Evolutionary conservation across 2,888 invertebrate genomes (phyloP), one percentile per base, ranked within the genome.

Genomic region (Ochropacha duplaris): DNA sequence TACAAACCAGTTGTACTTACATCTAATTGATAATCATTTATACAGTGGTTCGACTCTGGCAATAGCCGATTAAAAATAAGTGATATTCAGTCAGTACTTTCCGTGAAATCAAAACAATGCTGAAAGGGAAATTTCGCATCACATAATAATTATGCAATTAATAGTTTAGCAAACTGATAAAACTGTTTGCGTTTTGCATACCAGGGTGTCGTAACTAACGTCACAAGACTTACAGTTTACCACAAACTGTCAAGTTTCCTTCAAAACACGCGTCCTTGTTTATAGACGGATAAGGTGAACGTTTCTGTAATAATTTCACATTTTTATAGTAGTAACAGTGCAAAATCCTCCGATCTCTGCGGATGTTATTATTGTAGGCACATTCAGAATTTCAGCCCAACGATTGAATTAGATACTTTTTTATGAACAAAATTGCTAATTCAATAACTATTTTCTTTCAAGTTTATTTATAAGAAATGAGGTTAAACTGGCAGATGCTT

Each of bases 121-220:
- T 44, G 9, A n/a, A 19, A 0, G 44, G 44, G 19, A 44, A 39
- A n/a, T 44, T 44, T 44, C 8, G n/a, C 19, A 19, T 44, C 9
- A 19, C 9, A 44, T 19, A 44, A 44, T 44, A 9, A 19, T 44
- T 59, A 60, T n/a, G 61, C 62, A 68, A 68, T 59, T 83, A 87
- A 87, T 78, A 68, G 71, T 72, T 76, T 72, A 69, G 69, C 72
- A 68, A 75, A 69, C 75, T 81, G 89, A 90, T 90, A 90, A 80
- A 70, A 58, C 22, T 81, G 87, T 83, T 88, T 81, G 77, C 71
- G 60, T 54, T 74, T 68, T 84, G 82, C 88, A 87, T 90, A 79
- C 90, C 84, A 44, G n/a, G 61, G 61, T 61, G 56, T 55, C 55
- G 65, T 74, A 74, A 76, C 74, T 74, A 77, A 63, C 72, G 72